These are phyloP conservation scores for Nothobranchius furzeri DNA, from an alignment of 2,113 vertebrate genomes.

Conservation along the genomic window DNA sequence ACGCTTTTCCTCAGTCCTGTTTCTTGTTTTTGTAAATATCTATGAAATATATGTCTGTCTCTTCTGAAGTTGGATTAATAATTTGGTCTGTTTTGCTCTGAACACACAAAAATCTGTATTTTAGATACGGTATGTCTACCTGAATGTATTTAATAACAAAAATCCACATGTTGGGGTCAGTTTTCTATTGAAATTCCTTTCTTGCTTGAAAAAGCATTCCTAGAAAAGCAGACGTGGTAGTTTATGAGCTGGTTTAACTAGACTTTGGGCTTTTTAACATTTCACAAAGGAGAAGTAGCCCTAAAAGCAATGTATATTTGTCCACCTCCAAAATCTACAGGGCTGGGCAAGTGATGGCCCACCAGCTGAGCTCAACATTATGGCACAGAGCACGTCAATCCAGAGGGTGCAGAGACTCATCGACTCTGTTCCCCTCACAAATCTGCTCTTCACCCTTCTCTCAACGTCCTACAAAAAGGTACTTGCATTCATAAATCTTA, in stretches of 20 bases:
- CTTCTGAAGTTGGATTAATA: neutral
- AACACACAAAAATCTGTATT: neutral
- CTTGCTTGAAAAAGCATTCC: no score
- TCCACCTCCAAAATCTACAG: slow-evolving; percentile 61
- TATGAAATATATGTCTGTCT: neutral
- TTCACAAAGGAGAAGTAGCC: no score
- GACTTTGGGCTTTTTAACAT: no score
- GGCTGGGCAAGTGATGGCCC: slow-evolving; percentile 92
- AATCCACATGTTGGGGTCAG: no score
- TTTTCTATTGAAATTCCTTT: no score
- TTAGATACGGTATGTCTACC: no score
- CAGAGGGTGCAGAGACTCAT: slow-evolving; percentile 96
- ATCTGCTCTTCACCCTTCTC: slow-evolving; percentile 91
- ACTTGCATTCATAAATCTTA: neutral
- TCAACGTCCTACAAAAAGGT: slow-evolving; percentile 98
- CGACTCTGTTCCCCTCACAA: slow-evolving; percentile 95
- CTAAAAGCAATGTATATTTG: neutral
- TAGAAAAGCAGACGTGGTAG: neutral
- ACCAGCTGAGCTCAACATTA: slow-evolving; percentile 92
- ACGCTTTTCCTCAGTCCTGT: neutral
- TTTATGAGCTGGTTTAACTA: neutral
- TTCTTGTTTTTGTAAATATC: neutral
- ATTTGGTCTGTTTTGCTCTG: neutral
- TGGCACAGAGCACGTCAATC: slow-evolving; percentile 97
- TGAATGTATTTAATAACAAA: no score